A percentile compares a stretch with the other conserved stretches of the same genome.
Conservation (phyloP, 2,113 vertebrate species). For the Caranx ignobilis region DNA sequence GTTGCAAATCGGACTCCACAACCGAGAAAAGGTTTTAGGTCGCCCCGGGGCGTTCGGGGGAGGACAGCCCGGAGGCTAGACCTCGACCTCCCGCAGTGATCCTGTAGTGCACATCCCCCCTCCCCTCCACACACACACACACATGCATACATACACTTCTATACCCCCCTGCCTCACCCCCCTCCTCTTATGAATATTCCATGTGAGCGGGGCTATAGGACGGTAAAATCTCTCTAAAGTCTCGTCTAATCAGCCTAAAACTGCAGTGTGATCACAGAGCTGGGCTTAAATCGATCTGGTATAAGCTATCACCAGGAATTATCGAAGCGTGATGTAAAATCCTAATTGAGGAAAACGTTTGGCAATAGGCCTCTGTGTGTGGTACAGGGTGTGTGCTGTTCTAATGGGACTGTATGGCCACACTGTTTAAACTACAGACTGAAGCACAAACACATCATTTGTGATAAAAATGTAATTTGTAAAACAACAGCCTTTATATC, state of each 20-base stretch:
- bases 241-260: slow-evolving; percentile 73
- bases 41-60: slow-evolving; percentile 70
- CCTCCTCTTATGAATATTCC: slow-evolving; percentile 73
- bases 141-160: slow-evolving; percentile 13
- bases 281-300: slow-evolving; percentile 68
- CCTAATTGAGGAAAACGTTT: slow-evolving; percentile 47
- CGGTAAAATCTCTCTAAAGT: slow-evolving; percentile 66
- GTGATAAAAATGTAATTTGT: not conserved
- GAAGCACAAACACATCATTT: not conserved
- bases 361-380: slow-evolving; percentile 21
- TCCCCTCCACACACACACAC: slow-evolving; percentile 7
- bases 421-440: not conserved
- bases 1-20: slow-evolving; percentile 83
- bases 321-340: slow-evolving; percentile 46
- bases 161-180: not conserved
- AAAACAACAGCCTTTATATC: not conserved
- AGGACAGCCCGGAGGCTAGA: slow-evolving; percentile 80
- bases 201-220: slow-evolving; percentile 55
- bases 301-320: slow-evolving; percentile 51
- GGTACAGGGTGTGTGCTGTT: not conserved
- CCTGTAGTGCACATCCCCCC: slow-evolving; percentile 60
- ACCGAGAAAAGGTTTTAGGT: slow-evolving; percentile 78
- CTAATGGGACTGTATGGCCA: slow-evolving; percentile 3
- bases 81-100: slow-evolving; percentile 82
- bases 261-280: slow-evolving; percentile 65